phyloP scores from a whole-genome alignment of 1,140 invertebrate genomes.

The silkworm (Bombyx mori) region ASM3026992v2 NC_085112.1:5700501-5701000 shows the following conservation, averaged over 20 bases:
- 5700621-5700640: constrained; percentile 51
- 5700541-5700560: constrained; percentile 9
- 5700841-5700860: too few species aligned
- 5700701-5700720: constrained; percentile 57
- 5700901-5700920: too few species aligned
- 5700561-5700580: constrained; percentile 51
- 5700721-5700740: constrained; percentile 5
- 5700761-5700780: neutral
- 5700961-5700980: too few species aligned
- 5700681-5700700: constrained; percentile 61
- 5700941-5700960: too few species aligned
- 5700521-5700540: constrained; percentile 1
- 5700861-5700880: too few species aligned
- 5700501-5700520: neutral
- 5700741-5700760: constrained; percentile 1
- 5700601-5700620: constrained; percentile 50
- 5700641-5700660: constrained; percentile 60
- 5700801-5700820: neutral
- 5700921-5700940: too few species aligned
- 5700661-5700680: constrained; percentile 61
- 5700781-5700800: neutral
- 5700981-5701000: too few species aligned
- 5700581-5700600: constrained; percentile 58
- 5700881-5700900: too few species aligned
- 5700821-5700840: too few species aligned